Percentiles rank a stretch among this genome's conserved stretches.
phyloP scores from a whole-genome alignment of 2,888 invertebrate genomes.

The Chrysina gloriosa region DNA sequence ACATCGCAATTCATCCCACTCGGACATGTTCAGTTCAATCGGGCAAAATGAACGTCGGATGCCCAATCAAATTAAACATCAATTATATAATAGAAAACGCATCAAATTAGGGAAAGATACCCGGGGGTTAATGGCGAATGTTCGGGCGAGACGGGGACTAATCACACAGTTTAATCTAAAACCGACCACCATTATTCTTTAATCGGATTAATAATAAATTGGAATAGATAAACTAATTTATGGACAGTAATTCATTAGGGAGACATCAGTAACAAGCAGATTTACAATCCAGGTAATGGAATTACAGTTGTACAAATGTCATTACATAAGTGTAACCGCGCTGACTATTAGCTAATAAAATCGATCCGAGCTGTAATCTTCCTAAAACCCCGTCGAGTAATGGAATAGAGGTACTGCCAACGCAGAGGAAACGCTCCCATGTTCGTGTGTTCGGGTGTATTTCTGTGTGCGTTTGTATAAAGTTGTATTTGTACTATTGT shows the following conservation, averaged over 20 bases:
- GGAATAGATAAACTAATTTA: constrained; percentile 52
- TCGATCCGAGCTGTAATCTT: constrained; percentile 62
- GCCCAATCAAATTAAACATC: constrained; percentile 37
- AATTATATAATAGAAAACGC: constrained; percentile 37
- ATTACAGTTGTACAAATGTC: constrained; percentile 64
- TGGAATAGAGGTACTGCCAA: constrained; percentile 50
- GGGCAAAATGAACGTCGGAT: constrained; percentile 28
- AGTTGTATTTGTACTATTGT: not conserved
- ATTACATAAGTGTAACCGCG: constrained; percentile 64
- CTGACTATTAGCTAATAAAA: constrained; percentile 65
- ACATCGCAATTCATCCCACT: constrained; percentile 8
- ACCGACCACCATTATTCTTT: constrained; percentile 41
- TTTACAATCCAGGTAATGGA: constrained; percentile 64
- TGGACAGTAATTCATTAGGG: constrained; percentile 57
- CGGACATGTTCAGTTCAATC: constrained; percentile 5
- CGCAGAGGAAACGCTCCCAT: constrained; percentile 16
- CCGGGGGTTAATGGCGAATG: constrained; percentile 15
- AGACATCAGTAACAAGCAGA: constrained; percentile 60
- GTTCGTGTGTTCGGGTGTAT: not conserved
- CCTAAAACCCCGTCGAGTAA: constrained; percentile 57
- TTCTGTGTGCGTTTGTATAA: not conserved
- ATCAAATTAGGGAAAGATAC: constrained; percentile 37
- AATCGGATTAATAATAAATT: constrained; percentile 49
- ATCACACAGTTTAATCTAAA: constrained; percentile 38
- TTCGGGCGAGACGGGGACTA: constrained; percentile 6